These are phyloP conservation scores for Enteromius fasciolatus DNA, from an alignment of 2,797 vertebrate species.

Conservation along the genomic window DNA sequence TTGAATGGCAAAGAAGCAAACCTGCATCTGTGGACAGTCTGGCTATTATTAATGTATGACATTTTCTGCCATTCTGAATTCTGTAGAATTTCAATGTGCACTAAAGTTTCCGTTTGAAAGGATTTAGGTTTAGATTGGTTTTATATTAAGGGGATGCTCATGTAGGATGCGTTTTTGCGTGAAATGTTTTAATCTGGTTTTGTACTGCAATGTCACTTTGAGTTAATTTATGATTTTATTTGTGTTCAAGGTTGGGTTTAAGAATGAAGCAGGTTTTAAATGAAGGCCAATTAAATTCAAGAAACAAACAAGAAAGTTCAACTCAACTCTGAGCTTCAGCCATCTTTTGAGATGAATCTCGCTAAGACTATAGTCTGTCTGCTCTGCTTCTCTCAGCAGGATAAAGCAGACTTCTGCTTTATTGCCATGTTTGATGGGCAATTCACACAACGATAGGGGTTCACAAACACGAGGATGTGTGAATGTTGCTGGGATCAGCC, in stretches of 20 bases:
- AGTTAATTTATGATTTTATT: background rate
- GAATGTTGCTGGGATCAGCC: constrained; percentile 37
- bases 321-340: constrained; percentile 10
- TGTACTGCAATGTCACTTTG: background rate
- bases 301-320: background rate
- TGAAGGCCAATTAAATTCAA: background rate
- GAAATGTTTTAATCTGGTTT: constrained; percentile 1
- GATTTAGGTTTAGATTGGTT: background rate
- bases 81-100: background rate
- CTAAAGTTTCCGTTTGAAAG: background rate
- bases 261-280: background rate
- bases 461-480: constrained; percentile 28
- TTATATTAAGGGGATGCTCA: background rate
- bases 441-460: constrained; percentile 24
- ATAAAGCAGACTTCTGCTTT: constrained; percentile 28
- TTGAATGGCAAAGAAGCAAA: background rate
- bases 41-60: background rate
- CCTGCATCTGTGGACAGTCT: background rate
- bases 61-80: background rate
- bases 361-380: constrained; percentile 29
- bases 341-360: constrained; percentile 19
- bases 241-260: background rate
- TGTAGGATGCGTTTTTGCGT: background rate
- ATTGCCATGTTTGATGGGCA: constrained; percentile 22
- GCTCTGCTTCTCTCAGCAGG: constrained; percentile 34